These are phyloP conservation scores for Varanus komodoensis DNA, from an alignment of 2,113 vertebrate genomes.

Conservation along the genomic window DNA sequence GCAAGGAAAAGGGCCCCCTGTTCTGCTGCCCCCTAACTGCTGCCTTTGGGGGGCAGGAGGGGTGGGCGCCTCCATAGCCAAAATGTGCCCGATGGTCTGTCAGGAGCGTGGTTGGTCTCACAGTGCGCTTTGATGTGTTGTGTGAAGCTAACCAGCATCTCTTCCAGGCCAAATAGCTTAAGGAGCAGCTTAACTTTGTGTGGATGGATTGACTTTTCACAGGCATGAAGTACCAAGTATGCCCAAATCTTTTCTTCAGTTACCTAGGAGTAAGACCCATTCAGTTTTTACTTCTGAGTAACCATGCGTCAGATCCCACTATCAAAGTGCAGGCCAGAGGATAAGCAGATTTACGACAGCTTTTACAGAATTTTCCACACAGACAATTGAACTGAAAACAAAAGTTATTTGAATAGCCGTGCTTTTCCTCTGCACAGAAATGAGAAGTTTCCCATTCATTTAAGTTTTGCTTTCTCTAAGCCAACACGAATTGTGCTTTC, in stretches of 20 bases:
- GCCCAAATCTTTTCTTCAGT: not conserved
- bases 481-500: not conserved
- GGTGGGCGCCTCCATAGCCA: too few species aligned
- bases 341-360: not conserved
- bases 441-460: not conserved
- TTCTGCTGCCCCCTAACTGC: too few species aligned
- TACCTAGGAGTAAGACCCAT: not conserved
- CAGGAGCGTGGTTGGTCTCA: too few species aligned
- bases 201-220: not conserved
- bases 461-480: not conserved
- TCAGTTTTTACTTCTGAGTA: not conserved
- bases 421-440: not conserved
- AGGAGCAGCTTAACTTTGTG: conserved; percentile 2
- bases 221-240: conserved; percentile 49
- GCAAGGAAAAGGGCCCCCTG: too few species aligned
- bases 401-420: not conserved
- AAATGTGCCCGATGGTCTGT: too few species aligned
- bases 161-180: not conserved
- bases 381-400: not conserved
- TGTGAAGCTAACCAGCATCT: too few species aligned
- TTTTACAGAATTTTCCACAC: not conserved
- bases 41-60: too few species aligned
- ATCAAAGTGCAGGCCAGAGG: not conserved
- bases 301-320: not conserved
- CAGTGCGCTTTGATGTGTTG: too few species aligned